Evolutionary conservation across 1,140 invertebrate genomes (phyloP).

Genomic region (Frieseomelitta varia): DNA sequence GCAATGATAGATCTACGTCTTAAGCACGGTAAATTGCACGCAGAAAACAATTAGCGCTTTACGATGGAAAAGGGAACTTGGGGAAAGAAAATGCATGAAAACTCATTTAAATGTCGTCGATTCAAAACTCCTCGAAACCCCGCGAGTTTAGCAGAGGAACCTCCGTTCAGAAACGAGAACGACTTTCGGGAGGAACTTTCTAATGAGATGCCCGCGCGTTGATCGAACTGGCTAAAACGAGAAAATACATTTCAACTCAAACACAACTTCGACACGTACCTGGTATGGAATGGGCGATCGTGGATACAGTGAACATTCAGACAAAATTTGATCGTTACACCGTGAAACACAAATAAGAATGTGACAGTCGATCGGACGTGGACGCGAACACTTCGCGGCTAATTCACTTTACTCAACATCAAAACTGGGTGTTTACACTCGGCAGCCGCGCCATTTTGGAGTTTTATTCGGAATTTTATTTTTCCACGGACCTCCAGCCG

Average conservation of each 20-base stretch:
- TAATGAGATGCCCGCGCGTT: not conserved
- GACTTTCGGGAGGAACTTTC: not conserved
- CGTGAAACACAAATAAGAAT: constrained; percentile 52
- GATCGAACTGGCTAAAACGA: not conserved
- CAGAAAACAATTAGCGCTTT: constrained; percentile 7
- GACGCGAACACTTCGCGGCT: constrained; percentile 34
- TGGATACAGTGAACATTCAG: constrained; percentile 85
- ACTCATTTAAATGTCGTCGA: not conserved
- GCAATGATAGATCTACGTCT: not conserved
- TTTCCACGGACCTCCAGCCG: constrained; percentile 50
- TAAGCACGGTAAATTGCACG: not conserved
- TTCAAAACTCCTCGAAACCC: not conserved
- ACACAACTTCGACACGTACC: constrained; percentile 79
- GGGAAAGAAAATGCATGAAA: not conserved
- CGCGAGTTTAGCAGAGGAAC: not conserved
- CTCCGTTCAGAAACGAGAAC: no score
- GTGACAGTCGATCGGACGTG: constrained; percentile 4
- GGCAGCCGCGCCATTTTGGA: constrained; percentile 72
- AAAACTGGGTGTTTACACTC: constrained; percentile 74
- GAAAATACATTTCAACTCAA: constrained; percentile 62
- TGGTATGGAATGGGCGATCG: constrained; percentile 86
- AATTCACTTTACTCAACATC: constrained; percentile 52
- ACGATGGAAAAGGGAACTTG: constrained; percentile 35
- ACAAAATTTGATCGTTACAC: constrained; percentile 67
- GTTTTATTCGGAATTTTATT: constrained; percentile 68